These are phyloP conservation scores for Oostethus manadensis DNA, from an alignment of 2,113 vertebrate genomes.

Conservation along the genomic window DNA sequence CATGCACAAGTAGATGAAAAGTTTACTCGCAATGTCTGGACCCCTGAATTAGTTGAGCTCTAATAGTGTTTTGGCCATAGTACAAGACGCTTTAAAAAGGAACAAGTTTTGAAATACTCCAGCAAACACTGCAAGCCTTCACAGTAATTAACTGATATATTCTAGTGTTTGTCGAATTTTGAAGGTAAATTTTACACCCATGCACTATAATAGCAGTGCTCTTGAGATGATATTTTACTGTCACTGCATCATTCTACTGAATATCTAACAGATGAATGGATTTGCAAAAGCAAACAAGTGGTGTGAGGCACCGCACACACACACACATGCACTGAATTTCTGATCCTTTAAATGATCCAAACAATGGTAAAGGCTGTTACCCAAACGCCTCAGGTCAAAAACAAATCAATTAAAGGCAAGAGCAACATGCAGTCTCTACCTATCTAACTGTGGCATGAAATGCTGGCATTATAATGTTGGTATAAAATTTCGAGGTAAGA, in stretches of 20 bases:
- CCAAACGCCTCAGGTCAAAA: slow-evolving; percentile 30
- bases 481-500: slow-evolving; percentile 7
- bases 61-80: too few species aligned
- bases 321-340: slow-evolving; percentile 14
- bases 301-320: neutral
- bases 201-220: slow-evolving; percentile 1
- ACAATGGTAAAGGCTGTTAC: slow-evolving; percentile 31
- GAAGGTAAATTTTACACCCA: neutral
- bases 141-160: too few species aligned
- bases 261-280: slow-evolving; percentile 28
- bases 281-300: slow-evolving; percentile 25
- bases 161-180: neutral
- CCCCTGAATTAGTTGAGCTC: too few species aligned
- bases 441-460: slow-evolving; percentile 14
- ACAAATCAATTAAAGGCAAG: slow-evolving; percentile 28
- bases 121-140: too few species aligned
- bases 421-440: slow-evolving; percentile 20
- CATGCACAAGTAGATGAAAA: too few species aligned
- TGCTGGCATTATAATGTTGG: slow-evolving; percentile 25
- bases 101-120: too few species aligned
- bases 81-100: too few species aligned
- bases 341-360: slow-evolving; percentile 32
- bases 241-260: slow-evolving; percentile 25
- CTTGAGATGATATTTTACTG: slow-evolving; percentile 24
- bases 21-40: too few species aligned